Evolutionary conservation across 2,888 invertebrate genomes (phyloP).

Genomic region (Theodoxus fluviatilis): DNA sequence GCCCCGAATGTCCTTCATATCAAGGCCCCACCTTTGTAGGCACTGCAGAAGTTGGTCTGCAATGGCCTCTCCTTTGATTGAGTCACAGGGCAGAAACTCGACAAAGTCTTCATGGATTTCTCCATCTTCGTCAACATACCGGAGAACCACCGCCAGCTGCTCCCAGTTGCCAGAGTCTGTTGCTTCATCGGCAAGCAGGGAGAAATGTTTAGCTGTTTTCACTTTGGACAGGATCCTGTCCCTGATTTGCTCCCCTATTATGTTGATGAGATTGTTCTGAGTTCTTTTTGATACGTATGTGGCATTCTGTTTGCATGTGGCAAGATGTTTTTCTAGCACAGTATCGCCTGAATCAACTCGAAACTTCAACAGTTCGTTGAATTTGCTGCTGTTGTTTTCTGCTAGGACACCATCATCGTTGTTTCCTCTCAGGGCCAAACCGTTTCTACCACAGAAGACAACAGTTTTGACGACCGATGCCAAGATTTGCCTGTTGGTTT

Average conservation of each 20-base stretch:
- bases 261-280: constrained; percentile 33
- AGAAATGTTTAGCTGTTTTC: not conserved
- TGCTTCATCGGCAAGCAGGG: not conserved
- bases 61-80: not conserved
- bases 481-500: constrained; percentile 31
- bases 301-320: not conserved
- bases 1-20: not conserved
- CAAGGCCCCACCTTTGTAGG: constrained; percentile 4
- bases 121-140: not conserved
- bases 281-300: constrained; percentile 34
- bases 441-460: constrained; percentile 34
- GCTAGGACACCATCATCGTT: not conserved
- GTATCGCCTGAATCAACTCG: constrained; percentile 28
- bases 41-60: not conserved
- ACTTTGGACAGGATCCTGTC: not conserved
- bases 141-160: not conserved
- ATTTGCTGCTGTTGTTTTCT: constrained; percentile 31
- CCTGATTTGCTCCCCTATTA: not conserved
- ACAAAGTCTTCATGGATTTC: constrained; percentile 18
- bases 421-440: constrained; percentile 32
- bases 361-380: constrained; percentile 29
- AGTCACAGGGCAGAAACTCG: not conserved
- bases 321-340: constrained; percentile 28
- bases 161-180: not conserved
- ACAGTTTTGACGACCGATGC: constrained; percentile 31